These are phyloP conservation scores for Canis aureus DNA, from an alignment of 2,113 vertebrate species.

Conservation along the genomic window DNA sequence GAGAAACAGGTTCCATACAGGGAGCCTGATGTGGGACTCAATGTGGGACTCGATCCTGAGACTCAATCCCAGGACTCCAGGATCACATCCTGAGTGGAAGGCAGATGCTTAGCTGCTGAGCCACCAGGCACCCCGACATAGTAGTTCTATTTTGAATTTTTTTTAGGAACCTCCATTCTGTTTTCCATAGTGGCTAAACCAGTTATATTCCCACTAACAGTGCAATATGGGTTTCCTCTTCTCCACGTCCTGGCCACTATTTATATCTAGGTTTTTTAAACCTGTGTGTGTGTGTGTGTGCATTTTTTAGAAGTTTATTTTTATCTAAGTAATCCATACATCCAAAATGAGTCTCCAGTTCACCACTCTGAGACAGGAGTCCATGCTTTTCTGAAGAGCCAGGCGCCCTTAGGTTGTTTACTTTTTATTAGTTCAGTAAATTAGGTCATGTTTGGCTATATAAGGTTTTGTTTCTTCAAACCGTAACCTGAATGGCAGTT, in stretches of 20 bases:
- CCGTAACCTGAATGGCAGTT: not conserved
- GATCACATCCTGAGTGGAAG: no score
- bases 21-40: no score
- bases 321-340: not conserved
- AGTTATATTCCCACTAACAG: not conserved
- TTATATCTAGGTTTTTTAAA: not conserved
- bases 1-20: no score
- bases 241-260: not conserved
- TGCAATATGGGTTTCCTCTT: not conserved
- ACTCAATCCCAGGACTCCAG: no score
- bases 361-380: not conserved
- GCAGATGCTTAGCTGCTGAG: no score
- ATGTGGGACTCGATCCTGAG: no score
- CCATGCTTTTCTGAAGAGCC: not conserved
- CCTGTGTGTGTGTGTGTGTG: not conserved
- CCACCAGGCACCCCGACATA: not conserved
- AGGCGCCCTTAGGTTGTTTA: not conserved
- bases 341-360: not conserved
- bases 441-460: not conserved
- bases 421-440: not conserved
- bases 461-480: not conserved
- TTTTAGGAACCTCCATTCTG: not conserved
- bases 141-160: conserved; percentile 10
- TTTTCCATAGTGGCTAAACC: not conserved
- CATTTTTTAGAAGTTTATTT: not conserved